A percentile compares a stretch with the other conserved stretches of the same genome.
These are phyloP conservation scores for Heterotis niloticus DNA, from an alignment of 2,113 vertebrate genomes.

Conservation along the genomic window DNA sequence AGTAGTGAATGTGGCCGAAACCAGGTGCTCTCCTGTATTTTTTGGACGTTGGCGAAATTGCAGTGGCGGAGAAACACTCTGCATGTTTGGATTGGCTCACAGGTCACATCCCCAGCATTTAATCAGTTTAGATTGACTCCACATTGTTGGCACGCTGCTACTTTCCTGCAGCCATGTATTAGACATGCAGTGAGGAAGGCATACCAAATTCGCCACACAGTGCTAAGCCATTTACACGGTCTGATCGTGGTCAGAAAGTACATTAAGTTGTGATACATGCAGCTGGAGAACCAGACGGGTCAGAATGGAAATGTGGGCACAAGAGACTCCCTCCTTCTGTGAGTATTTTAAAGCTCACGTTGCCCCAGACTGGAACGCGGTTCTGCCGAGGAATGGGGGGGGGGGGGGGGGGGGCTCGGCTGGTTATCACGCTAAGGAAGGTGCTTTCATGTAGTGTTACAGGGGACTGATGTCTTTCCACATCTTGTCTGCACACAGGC, in stretches of 20 bases:
- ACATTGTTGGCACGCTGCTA: not conserved
- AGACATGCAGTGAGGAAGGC: not conserved
- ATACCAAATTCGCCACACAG: not conserved
- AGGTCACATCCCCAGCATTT: not conserved
- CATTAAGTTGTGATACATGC: not conserved
- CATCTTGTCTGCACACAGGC: conserved; percentile 55
- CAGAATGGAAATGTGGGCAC: not conserved
- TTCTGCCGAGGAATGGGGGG: too few relatives aligned
- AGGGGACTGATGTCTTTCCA: not conserved
- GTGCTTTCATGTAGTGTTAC: not conserved
- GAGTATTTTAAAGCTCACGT: too few relatives aligned
- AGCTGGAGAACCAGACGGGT: not conserved
- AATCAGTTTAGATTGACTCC: conserved; percentile 15
- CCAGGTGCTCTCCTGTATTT: too few relatives aligned
- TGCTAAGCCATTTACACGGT: not conserved
- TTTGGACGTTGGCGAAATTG: too few relatives aligned
- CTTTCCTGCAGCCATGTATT: not conserved
- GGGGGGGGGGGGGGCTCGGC: too few relatives aligned
- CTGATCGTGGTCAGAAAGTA: not conserved
- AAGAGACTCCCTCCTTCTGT: conserved; percentile 27
- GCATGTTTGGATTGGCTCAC: too few relatives aligned
- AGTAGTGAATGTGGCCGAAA: too few relatives aligned
- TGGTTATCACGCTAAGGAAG: too few relatives aligned
- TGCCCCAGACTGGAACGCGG: too few relatives aligned
- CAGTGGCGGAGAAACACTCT: too few relatives aligned